phyloP scores from a whole-genome alignment of 2,797 vertebrate species.

The Falco rusticolus region DNA sequence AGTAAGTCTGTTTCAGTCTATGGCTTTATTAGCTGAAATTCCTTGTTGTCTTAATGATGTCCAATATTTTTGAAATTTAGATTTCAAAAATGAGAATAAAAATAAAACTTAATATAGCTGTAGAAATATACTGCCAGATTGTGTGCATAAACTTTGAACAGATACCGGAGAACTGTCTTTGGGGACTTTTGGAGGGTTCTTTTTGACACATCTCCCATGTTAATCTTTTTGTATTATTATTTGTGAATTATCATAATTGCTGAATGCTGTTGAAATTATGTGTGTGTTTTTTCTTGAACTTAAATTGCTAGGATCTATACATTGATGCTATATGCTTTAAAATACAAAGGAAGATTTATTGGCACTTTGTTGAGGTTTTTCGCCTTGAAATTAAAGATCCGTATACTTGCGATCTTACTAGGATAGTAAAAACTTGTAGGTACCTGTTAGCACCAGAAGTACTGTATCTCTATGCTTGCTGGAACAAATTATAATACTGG shows the following conservation, averaged over 20 bases:
- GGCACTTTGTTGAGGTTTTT: not conserved
- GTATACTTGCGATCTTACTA: not conserved
- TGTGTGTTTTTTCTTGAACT: not conserved
- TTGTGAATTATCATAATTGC: not conserved
- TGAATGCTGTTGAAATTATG: not conserved
- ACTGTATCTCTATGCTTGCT: not conserved
- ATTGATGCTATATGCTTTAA: not conserved
- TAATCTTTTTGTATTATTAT: not conserved
- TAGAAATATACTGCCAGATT: not conserved
- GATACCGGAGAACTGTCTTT: not conserved
- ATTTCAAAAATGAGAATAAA: not conserved
- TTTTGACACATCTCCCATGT: not conserved
- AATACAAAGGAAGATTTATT: not conserved
- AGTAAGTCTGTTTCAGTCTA: not conserved
- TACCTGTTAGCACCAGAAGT: not conserved
- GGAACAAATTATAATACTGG: not conserved
- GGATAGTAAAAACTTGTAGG: not conserved
- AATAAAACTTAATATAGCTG: not conserved
- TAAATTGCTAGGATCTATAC: not conserved
- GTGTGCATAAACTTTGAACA: not conserved
- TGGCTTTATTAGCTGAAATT: not conserved
- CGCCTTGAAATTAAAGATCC: not conserved
- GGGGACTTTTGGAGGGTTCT: rapidly evolving
- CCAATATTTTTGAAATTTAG: not conserved
- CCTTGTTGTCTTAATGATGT: not conserved